phyloP scores from a whole-genome alignment of 2,888 invertebrate genomes.

The Plagiodera versicolora region DNA sequence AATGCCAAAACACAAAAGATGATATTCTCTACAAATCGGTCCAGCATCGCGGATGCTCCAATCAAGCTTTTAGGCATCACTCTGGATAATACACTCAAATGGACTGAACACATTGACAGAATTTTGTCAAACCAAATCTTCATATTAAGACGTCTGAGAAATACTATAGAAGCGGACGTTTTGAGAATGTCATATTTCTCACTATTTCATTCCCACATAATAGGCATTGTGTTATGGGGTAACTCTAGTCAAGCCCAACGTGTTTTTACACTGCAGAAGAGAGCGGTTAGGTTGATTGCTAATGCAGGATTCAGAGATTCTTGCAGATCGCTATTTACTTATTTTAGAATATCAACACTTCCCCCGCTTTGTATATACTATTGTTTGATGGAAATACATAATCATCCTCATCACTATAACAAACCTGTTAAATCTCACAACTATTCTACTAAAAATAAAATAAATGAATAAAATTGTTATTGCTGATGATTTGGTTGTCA shows the following conservation, averaged over 20 bases:
- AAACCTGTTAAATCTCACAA: not conserved
- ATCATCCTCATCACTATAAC: not conserved
- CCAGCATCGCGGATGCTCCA: no score
- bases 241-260: not conserved
- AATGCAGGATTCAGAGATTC: not conserved
- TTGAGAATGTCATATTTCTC: conserved; percentile 4
- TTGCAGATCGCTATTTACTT: not conserved
- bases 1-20: no score
- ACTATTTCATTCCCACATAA: not conserved
- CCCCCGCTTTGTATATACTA: not conserved
- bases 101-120: not conserved
- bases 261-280: not conserved
- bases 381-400: not conserved
- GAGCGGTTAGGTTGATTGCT: not conserved
- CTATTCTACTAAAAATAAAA: not conserved
- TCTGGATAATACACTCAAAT: no score
- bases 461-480: no score
- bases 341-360: not conserved
- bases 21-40: no score
- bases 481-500: no score
- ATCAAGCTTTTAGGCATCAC: no score
- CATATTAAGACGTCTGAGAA: not conserved
- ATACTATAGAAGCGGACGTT: not conserved
- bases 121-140: not conserved
- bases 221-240: conserved; percentile 3